Percentiles rank a stretch among this genome's conserved stretches.
These are phyloP conservation scores for Drosophila monieri DNA, from an alignment of 2,888 invertebrate species.

Conservation along the genomic window DNA sequence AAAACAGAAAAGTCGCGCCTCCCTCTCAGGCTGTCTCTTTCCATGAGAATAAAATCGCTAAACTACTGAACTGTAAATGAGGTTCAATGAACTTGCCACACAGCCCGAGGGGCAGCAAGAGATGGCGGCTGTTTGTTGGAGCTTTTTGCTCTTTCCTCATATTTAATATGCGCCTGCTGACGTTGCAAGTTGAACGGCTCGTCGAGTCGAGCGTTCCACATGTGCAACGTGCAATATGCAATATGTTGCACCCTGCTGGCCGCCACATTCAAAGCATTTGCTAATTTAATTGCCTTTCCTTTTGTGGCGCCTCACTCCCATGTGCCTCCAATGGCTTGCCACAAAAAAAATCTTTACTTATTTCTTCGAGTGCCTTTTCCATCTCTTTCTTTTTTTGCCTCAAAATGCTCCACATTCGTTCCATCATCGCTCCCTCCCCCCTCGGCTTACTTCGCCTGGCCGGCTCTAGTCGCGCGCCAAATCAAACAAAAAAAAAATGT, in stretches of 20 bases:
- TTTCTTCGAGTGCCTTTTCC: constrained; percentile 15
- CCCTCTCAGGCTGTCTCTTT: constrained; percentile 22
- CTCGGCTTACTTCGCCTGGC: constrained; percentile 13
- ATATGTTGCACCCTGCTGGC: constrained; percentile 26
- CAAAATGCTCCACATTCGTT: constrained; percentile 29
- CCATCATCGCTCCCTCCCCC: constrained; percentile 1
- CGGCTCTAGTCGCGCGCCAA: constrained; percentile 63
- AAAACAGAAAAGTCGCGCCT: constrained; percentile 21
- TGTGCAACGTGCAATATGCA: constrained; percentile 58
- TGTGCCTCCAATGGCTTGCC: constrained; percentile 22
- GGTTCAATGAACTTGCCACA: constrained; percentile 78
- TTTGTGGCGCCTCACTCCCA: neutral
- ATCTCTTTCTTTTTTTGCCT: constrained; percentile 43
- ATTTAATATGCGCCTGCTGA: constrained; percentile 70
- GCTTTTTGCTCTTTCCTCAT: constrained; percentile 51
- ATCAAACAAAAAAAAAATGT: constrained; percentile 57
- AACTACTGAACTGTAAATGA: constrained; percentile 79
- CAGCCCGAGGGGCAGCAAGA: constrained; percentile 20
- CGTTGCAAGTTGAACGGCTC: constrained; percentile 68
- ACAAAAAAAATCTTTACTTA: too few relatives aligned
- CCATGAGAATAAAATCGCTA: constrained; percentile 73
- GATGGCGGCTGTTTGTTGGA: constrained; percentile 48
- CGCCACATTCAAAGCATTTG: constrained; percentile 55
- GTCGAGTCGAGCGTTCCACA: constrained; percentile 48
- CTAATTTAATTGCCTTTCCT: constrained; percentile 64